Percentiles rank a stretch among this genome's conserved stretches.
Evolutionary conservation across 2,797 vertebrate species (phyloP).

Genomic region (Furcifer pardalis): DNA sequence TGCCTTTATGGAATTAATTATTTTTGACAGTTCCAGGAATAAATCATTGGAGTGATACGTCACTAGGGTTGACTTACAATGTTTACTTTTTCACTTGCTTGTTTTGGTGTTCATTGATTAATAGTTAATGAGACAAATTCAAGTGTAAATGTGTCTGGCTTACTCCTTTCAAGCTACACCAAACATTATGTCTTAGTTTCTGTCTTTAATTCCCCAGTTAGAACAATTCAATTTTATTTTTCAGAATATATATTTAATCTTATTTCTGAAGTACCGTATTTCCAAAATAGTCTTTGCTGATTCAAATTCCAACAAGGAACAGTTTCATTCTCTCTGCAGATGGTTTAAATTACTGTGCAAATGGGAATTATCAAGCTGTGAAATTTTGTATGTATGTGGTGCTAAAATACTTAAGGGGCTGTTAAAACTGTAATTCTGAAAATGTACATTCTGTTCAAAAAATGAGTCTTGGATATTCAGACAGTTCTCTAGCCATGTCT

Average conservation of each 20-base stretch:
- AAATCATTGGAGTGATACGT: slow-evolving; percentile 37
- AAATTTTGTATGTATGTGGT: no score
- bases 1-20: slow-evolving; percentile 47
- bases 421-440: no score
- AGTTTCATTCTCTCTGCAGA: no score
- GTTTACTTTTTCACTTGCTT: slow-evolving; percentile 59
- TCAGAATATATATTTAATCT: slow-evolving; percentile 1
- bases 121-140: slow-evolving; percentile 51
- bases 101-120: slow-evolving; percentile 50
- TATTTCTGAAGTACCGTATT: neutral
- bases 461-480: no score
- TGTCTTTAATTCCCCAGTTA: slow-evolving; percentile 4
- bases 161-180: slow-evolving; percentile 38
- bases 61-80: slow-evolving; percentile 51
- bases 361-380: neutral
- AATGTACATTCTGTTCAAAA: no score
- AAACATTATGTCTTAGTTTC: slow-evolving; percentile 37
- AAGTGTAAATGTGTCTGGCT: slow-evolving; percentile 32
- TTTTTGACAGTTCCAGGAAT: slow-evolving; percentile 45
- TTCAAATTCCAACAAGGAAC: slow-evolving; percentile 5
- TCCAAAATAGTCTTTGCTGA: neutral
- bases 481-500: no score
- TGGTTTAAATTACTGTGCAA: neutral
- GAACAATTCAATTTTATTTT: neutral
- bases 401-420: no score